Evolutionary conservation across 2,113 vertebrate species (phyloP), one percentile per base, ranked within the genome.

Genomic region (Montifringilla adamsi): DNA sequence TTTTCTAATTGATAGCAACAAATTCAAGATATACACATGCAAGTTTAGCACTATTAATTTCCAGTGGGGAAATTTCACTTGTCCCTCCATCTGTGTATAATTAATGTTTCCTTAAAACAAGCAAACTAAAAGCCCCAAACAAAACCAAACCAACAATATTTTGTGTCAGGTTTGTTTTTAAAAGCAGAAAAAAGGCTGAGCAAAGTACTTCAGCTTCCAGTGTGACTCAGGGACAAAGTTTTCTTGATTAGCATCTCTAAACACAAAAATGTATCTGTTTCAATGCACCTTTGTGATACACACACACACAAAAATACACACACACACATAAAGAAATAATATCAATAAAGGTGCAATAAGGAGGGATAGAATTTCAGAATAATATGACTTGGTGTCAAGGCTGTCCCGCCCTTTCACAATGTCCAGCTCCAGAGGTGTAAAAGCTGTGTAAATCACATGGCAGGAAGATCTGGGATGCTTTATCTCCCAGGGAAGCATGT

Each of bases 1-100:
- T 93, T 80, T 63, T 77, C 62, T 96, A 95, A 91, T 87, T 93
- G 89, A 84, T 86, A 91, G 90, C 52, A 81, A 78, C 39, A 75
- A 90, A 69, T 87, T 89, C 59, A 67, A 91, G 70, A 87, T 73
- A 68, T 58, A 90, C 60, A 30, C 43, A 66, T 39, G 13, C 46
- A 83, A 81, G 64, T 49, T 64, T 91, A 87, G 80, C 23, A 52
- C 39, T 91, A 72, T 81, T 89, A 60, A 56, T 93, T 91, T 95
- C 55, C 86, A 70, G 23, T 55, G 35, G 75, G 35, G 50, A 75
- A 90, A 75, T 67, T 62, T 89, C 64, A 55, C 28, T 89, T 60
- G 33, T 49, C 86, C 23, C 27, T 87, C 37, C 37, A 52, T 56
- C 31, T 90, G 27, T 37, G 37, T 75, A 66, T 55, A 80, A 62